phyloP scores from a whole-genome alignment of 2,797 vertebrate species.

The Platalea minor region DNA sequence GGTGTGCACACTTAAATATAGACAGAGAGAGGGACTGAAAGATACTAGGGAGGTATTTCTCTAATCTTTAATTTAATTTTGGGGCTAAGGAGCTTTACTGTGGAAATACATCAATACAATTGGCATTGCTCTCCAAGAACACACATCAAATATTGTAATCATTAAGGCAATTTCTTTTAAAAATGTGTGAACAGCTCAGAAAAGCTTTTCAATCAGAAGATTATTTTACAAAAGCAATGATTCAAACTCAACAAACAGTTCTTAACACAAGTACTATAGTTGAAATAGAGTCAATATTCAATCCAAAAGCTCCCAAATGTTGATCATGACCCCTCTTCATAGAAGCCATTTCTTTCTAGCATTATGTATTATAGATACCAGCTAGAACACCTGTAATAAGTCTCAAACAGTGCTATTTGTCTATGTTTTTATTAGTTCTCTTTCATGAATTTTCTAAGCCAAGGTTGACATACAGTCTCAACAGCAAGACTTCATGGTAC shows the following conservation, averaged over 20 bases:
- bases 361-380: neutral
- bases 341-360: neutral
- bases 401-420: neutral
- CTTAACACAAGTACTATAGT: neutral
- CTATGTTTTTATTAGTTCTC: neutral
- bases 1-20: neutral
- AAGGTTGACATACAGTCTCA: neutral
- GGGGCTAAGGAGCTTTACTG: neutral
- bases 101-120: neutral
- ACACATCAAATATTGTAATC: neutral
- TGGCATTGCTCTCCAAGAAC: neutral
- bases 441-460: neutral
- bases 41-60: neutral
- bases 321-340: neutral
- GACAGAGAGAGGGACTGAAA: neutral
- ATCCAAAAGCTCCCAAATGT: neutral
- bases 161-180: neutral
- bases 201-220: neutral
- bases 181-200: neutral
- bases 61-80: neutral
- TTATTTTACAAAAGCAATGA: neutral
- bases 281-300: neutral
- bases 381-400: neutral
- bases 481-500: neutral
- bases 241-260: neutral